phyloP scores from a whole-genome alignment of 2,797 vertebrate species.

The Molossus alvarezi region DNA sequence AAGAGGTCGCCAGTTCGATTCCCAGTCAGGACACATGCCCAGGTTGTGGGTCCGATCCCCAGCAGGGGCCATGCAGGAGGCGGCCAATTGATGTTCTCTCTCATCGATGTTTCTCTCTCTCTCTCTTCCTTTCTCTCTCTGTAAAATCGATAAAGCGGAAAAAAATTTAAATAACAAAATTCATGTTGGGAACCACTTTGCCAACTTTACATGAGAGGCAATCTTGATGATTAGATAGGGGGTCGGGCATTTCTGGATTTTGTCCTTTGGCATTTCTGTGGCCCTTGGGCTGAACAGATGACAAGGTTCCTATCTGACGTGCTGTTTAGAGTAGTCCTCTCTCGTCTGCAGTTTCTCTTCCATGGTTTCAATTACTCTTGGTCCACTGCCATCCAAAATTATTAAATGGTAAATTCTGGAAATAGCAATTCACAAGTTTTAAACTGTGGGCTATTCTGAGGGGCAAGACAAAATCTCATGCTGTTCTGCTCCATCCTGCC shows the following conservation, averaged over 20 bases:
- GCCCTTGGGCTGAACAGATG: neutral
- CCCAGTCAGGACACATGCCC: too few species aligned
- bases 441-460: neutral
- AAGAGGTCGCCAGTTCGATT: too few species aligned
- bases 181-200: neutral
- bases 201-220: neutral
- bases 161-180: too few species aligned
- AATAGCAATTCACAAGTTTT: neutral
- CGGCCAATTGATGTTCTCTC: too few species aligned
- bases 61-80: too few species aligned
- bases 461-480: neutral
- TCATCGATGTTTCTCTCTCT: too few species aligned
- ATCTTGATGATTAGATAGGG: neutral
- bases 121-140: too few species aligned
- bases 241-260: neutral
- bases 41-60: too few species aligned
- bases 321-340: neutral
- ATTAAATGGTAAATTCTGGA: neutral
- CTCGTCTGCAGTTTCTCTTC: neutral
- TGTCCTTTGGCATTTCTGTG: neutral
- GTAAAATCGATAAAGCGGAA: too few species aligned
- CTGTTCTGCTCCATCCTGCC: neutral
- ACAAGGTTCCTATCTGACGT: neutral
- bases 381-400: neutral
- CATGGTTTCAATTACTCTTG: neutral